Percentiles rank a stretch among this genome's conserved stretches.
Conservation (phyloP, 92 coral and sea anemone species). For the Zoanthus solanderi region DNA sequence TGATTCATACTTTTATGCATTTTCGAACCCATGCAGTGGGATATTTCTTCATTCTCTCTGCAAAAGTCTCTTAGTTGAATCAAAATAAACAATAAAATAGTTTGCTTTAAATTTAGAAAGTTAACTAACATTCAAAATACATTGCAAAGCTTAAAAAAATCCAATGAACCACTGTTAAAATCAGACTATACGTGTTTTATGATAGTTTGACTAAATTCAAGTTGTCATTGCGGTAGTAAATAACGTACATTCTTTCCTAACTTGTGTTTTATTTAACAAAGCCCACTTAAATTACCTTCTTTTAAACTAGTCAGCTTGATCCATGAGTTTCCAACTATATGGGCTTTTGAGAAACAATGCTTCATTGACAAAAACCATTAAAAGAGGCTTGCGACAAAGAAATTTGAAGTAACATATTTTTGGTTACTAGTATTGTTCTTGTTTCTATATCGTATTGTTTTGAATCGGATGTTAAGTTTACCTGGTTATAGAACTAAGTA, state of each 20-base stretch:
- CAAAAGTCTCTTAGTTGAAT: background rate
- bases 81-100: too few species aligned
- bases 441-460: slow-evolving; percentile 11
- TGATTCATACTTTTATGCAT: background rate
- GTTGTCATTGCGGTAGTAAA: background rate
- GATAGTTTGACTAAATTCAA: background rate
- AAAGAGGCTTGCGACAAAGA: background rate
- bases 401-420: background rate
- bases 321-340: slow-evolving; percentile 6
- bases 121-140: too few species aligned
- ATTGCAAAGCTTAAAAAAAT: too few species aligned
- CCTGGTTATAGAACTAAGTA: slow-evolving; percentile 34
- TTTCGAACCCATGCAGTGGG: background rate
- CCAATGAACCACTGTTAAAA: too few species aligned
- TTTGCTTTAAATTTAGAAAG: too few species aligned
- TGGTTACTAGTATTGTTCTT: slow-evolving; percentile 25
- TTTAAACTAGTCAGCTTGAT: background rate
- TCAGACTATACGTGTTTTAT: background rate
- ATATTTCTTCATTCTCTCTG: background rate
- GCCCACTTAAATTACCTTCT: slow-evolving; percentile 1
- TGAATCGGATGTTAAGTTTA: slow-evolving; percentile 17
- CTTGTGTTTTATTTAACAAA: background rate
- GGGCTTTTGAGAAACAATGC: slow-evolving; percentile 10
- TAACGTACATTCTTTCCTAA: background rate
- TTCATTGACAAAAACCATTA: background rate